Base-by-base conservation (phyloP, 2,888 invertebrate genomes). In the Mycalesis mineus region DNA sequence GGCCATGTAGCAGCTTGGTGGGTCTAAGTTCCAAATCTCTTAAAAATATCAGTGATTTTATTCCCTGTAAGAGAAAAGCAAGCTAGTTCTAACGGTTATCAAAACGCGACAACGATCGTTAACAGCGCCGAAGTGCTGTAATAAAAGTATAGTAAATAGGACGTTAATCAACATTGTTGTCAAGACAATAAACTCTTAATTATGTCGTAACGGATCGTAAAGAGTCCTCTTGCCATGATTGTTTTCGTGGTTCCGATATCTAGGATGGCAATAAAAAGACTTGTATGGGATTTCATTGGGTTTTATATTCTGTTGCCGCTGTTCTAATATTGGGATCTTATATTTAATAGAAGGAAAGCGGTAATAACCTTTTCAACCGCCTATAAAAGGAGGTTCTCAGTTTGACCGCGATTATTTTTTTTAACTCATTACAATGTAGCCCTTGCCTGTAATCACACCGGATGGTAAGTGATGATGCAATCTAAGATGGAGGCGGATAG, bases 101-200 rank as follows among this genome's bases (percentile, higher is more conserved):
- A 13, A 29, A 49, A 37, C 37, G 49, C 49, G 22, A n/a, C 36
- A 49, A 28, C 15, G 15, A 33, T 33, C 33, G 11, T 47, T 33
- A 47, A 47, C 31, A 15, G 15, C 14, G 11, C 31, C 47, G 8
- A 11, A 15, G 31, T 15, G 14, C 2, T 33, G 39, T 56, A 53
- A 53, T 61, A 61, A 61, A 61, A 61, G 9, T 2, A 4, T 2
- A 11, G 9, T 58, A 63, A 63, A 63, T 65, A 55, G 64, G 63
- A 53, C 63, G 52, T 52, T 58, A 63, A 55, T 55, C 65, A 59
- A 59, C 44, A 40, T 33, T 47, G 59, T 61, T 60, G 61, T 61
- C 55, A 41, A 57, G 61, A 65, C 63, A 63, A 61, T 65, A 63
- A 61, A 65, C 56, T 41, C 42, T 65, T 64, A 61, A 61, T 65